A percentile compares a stretch with the other conserved stretches of the same genome.
Conservation (phyloP, 2,888 invertebrate species). For the Diadromus collaris region DNA sequence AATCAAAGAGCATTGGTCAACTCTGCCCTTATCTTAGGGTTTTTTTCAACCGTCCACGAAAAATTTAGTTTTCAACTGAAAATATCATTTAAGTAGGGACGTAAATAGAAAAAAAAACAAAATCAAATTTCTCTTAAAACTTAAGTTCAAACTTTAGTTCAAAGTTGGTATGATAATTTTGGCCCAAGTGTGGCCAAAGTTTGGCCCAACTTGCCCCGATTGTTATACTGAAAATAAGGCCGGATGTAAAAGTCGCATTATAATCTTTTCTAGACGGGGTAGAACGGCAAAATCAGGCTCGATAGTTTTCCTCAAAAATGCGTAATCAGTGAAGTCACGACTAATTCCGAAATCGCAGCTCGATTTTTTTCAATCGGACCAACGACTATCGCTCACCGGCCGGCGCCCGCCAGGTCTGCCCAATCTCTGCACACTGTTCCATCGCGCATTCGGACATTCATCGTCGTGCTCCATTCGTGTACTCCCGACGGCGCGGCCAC, state of each 20-base stretch:
- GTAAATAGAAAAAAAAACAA: too few relatives aligned
- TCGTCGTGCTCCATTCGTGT: conserved; percentile 11
- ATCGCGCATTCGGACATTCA: neutral
- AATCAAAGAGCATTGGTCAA: neutral
- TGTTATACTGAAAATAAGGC: neutral
- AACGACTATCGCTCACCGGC: neutral
- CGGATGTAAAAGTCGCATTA: neutral
- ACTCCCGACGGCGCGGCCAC: neutral
- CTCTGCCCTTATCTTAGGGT: neutral
- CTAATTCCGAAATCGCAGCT: neutral
- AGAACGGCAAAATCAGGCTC: neutral
- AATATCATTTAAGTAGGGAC: too few relatives aligned
- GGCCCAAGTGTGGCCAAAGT: too few relatives aligned
- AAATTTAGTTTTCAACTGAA: too few relatives aligned
- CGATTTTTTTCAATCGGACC: neutral
- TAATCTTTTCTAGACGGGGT: neutral
- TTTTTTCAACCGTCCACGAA: too few relatives aligned
- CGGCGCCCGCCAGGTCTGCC: neutral
- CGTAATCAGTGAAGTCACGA: neutral
- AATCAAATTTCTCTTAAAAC: too few relatives aligned
- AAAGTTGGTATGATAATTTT: too few relatives aligned
- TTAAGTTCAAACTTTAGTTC: too few relatives aligned
- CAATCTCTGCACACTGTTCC: neutral
- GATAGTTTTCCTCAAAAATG: neutral
- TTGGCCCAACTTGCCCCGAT: neutral